Evolutionary conservation across 1,140 invertebrate species (phyloP), one percentile per base, ranked within the genome.

Genomic region (Arion vulgaris): DNA sequence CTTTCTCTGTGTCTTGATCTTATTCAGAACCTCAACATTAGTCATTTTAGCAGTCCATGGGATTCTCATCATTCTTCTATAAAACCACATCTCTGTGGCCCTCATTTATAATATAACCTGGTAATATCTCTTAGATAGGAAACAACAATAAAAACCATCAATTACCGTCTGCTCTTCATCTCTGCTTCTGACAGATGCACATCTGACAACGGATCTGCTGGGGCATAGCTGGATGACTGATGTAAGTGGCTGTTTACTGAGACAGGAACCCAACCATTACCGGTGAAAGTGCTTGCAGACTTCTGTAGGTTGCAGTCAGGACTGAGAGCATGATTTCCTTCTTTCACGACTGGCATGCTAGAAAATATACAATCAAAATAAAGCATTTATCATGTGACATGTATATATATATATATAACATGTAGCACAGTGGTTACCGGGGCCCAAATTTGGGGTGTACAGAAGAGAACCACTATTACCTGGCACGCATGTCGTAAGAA

Each of bases 201-300:
- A 82, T 91, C 90, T 82, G 89, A 87, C 78, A 91, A 86, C 32
- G 91, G 88, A 9, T 84, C 84, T 28, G 83, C 83, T 13, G 90
- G 91, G 2, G 87, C 88, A 34, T 82, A 85, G 57, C 76, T 28
- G 92, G 81, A 17, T 15, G 75, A 69, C 90, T 90, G 93, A 86
- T 95, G 93, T 4, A 95, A 90, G 91, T 95, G 95, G 85, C 94
- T 94, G 89, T 95, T 95, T 26, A 94, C 94, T 78, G 94, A 93
- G 62, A 95, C 93, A 49, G 94, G 95, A 81, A 94, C 88, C 87
- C 88, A 91, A 39, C 85, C 83, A 71, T 34, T 82, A 74, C 23
- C 45, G 23, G 32, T 79, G 68, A 62, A 15, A 26, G n/a, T 69
- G 38, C 0, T n/a, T 28, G 68, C 71, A 26, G 80, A 82, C 45